phyloP scores from a whole-genome alignment of 2,888 invertebrate genomes.

The Andrena trimmerana region DNA sequence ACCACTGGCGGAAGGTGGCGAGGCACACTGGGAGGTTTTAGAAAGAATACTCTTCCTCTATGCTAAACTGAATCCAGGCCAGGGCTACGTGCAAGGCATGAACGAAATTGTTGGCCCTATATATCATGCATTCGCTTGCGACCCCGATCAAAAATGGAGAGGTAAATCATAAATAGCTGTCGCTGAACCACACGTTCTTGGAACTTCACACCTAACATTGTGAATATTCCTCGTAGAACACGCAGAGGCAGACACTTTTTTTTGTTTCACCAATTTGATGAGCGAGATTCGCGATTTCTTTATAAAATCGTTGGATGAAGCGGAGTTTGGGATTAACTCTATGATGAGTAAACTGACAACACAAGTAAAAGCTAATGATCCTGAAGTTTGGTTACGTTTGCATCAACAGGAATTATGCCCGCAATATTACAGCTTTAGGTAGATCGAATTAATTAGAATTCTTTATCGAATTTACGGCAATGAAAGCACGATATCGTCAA shows the following conservation, averaged over 20 bases:
- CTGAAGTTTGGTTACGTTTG: constrained; percentile 91
- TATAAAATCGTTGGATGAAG: constrained; percentile 97
- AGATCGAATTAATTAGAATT: constrained; percentile 4
- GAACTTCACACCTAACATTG: not conserved
- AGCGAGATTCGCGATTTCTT: constrained; percentile 98
- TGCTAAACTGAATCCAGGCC: constrained; percentile 98
- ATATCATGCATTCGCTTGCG: constrained; percentile 98
- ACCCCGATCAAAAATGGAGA: constrained; percentile 92
- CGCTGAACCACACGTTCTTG: not conserved
- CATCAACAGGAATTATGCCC: constrained; percentile 95
- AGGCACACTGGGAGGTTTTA: constrained; percentile 99
- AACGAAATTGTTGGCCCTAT: constrained; percentile 99
- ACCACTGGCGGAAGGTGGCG: constrained; percentile 94
- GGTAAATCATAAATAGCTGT: constrained; percentile 85
- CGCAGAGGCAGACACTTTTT: constrained; percentile 99
- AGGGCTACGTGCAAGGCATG: constrained; percentile 99
- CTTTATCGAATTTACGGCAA: not conserved
- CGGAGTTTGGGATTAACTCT: constrained; percentile 95
- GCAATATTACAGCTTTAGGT: constrained; percentile 98
- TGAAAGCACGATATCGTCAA: not conserved
- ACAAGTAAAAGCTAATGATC: constrained; percentile 92
- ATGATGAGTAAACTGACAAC: constrained; percentile 94
- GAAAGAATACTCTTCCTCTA: constrained; percentile 98
- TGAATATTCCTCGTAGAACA: constrained; percentile 87
- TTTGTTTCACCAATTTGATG: constrained; percentile 99